These are phyloP conservation scores for Euborellia annulipes DNA, from an alignment of 1,140 invertebrate species.

Conservation along the genomic window DNA sequence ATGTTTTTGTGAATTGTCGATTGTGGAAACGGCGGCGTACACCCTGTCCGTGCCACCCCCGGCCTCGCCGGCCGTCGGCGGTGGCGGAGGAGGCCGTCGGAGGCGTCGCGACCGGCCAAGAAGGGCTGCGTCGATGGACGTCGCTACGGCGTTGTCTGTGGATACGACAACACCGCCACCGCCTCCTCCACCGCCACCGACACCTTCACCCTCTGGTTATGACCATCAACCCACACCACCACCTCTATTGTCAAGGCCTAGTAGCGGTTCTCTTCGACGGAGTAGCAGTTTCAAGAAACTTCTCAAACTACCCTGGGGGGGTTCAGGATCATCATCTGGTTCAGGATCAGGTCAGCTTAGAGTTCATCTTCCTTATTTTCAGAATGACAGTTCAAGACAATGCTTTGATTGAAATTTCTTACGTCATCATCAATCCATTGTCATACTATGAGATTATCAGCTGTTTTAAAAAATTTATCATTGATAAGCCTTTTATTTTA, in stretches of 20 bases:
- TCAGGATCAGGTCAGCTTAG: not conserved
- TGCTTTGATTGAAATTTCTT: too few relatives aligned
- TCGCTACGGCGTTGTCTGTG: not conserved
- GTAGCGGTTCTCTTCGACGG: constrained; percentile 30
- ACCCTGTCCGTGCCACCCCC: not conserved
- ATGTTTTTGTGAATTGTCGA: not conserved
- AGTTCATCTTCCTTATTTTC: too few relatives aligned
- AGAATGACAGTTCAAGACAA: too few relatives aligned
- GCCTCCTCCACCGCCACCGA: too few relatives aligned
- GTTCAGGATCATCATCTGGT: constrained; percentile 27
- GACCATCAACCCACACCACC: not conserved
- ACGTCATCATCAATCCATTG: too few relatives aligned
- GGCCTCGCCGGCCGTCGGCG: not conserved
- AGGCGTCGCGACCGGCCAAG: too few relatives aligned
- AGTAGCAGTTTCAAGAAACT: constrained; percentile 43
- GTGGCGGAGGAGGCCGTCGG: not conserved
- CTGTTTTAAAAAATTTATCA: too few relatives aligned
- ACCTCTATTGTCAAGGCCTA: not conserved
- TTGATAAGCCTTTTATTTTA: too few relatives aligned
- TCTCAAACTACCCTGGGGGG: constrained; percentile 39
- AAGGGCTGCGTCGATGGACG: not conserved
- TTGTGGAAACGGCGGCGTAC: not conserved
- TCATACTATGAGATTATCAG: too few relatives aligned
- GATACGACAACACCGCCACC: too few relatives aligned
- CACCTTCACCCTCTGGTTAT: too few relatives aligned